Percentiles rank a stretch among this genome's conserved stretches.
Evolutionary conservation across 2,888 invertebrate species (phyloP).

Genomic region (Psylliodes chrysocephalus): DNA sequence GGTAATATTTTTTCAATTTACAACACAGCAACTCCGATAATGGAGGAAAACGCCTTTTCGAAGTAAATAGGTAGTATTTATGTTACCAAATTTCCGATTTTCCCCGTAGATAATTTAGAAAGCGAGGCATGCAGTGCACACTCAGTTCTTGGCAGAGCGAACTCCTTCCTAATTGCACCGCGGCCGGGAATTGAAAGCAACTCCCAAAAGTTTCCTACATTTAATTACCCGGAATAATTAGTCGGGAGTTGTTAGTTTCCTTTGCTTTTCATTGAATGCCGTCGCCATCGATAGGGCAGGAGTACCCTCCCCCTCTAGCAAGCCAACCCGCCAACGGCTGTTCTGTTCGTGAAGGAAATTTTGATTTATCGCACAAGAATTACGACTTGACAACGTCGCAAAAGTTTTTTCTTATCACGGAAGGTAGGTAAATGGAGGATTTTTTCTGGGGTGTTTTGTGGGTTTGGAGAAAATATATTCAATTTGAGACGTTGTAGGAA

Average conservation of each 20-base stretch:
- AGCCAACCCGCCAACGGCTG: neutral
- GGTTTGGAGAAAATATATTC: too few species aligned
- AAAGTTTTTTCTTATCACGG: too few species aligned
- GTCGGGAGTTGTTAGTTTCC: constrained; percentile 63
- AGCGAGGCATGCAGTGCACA: constrained; percentile 57
- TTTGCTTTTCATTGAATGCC: constrained; percentile 7
- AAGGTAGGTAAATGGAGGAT: too few species aligned
- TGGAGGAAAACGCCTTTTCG: too few species aligned
- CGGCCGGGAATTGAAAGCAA: constrained; percentile 61
- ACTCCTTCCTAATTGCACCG: constrained; percentile 67
- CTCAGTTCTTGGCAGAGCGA: constrained; percentile 59
- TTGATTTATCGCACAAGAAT: constrained; percentile 11
- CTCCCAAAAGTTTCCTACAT: constrained; percentile 66
- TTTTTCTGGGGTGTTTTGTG: too few species aligned
- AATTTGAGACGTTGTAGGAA: too few species aligned
- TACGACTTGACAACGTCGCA: constrained; percentile 1
- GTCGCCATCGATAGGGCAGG: neutral
- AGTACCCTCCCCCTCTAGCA: neutral
- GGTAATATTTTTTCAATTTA: too few species aligned
- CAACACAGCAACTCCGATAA: too few species aligned
- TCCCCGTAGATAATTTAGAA: constrained; percentile 54
- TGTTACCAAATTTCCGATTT: too few species aligned
- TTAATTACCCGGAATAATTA: constrained; percentile 73
- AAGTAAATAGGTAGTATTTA: too few species aligned
- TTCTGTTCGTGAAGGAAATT: constrained; percentile 17